phyloP scores from a whole-genome alignment of 2,888 invertebrate genomes.

The Eurytoma adleriae region DNA sequence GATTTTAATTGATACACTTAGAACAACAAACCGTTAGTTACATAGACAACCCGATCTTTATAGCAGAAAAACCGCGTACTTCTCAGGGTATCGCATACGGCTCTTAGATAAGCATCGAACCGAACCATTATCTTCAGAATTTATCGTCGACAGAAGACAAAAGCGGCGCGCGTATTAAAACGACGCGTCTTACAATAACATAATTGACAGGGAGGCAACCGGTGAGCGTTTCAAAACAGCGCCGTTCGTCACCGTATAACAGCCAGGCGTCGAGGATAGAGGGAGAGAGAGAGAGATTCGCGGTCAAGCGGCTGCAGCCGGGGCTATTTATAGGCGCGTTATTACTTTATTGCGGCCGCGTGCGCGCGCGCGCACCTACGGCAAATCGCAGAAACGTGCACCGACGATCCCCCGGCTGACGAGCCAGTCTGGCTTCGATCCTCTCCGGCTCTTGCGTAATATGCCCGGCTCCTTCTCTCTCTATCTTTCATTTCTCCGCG shows the following conservation, averaged over 20 bases:
- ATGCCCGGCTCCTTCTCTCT: background rate
- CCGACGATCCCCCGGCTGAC: background rate
- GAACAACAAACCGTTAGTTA: no score
- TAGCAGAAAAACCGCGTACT: no score
- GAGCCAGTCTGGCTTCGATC: background rate
- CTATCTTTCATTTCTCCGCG: background rate
- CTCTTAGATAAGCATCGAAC: background rate
- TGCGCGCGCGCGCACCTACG: background rate
- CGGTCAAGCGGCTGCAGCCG: slow-evolving; percentile 5
- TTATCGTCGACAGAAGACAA: background rate
- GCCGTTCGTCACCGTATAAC: slow-evolving; percentile 56
- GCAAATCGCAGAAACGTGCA: background rate
- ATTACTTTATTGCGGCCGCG: slow-evolving; percentile 7
- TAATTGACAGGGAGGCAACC: slow-evolving; percentile 27
- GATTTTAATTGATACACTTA: no score
- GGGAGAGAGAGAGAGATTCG: slow-evolving; percentile 42
- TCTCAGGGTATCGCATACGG: no score
- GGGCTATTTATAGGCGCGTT: background rate
- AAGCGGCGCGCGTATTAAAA: background rate
- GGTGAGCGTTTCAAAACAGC: slow-evolving; percentile 59
- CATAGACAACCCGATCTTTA: no score
- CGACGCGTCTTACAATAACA: background rate
- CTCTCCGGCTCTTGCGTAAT: background rate
- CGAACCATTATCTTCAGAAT: slow-evolving; percentile 1
- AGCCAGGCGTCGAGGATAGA: background rate